Conservation (phyloP, 1,140 invertebrate genomes). For the Palaemon carinicauda region DNA sequence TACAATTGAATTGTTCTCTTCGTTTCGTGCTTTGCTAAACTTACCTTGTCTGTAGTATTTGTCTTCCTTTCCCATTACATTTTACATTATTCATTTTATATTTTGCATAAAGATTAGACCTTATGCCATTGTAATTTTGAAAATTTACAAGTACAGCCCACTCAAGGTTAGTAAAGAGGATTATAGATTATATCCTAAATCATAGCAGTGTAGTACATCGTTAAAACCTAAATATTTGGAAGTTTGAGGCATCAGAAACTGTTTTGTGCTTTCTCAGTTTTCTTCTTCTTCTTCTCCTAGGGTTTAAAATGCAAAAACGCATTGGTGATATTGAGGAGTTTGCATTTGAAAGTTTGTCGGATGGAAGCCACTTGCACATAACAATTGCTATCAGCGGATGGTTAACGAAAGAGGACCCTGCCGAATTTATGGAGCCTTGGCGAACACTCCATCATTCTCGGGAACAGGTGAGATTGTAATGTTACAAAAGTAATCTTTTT, state of each 20-base stretch:
- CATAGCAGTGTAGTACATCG: background rate
- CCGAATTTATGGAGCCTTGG: conserved; percentile 72
- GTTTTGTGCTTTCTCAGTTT: too few species aligned
- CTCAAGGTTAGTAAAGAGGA: background rate
- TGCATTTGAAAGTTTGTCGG: conserved; percentile 70
- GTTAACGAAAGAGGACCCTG: conserved; percentile 67
- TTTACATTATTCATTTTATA: too few species aligned
- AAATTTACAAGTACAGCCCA: too few species aligned
- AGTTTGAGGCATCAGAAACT: too few species aligned
- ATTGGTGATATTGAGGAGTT: conserved; percentile 79
- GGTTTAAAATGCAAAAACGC: conserved; percentile 77
- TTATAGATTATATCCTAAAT: background rate
- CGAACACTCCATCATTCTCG: conserved; percentile 69
- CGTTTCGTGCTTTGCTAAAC: too few species aligned
- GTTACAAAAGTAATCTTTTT: too few species aligned
- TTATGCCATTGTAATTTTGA: too few species aligned
- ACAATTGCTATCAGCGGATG: conserved; percentile 77
- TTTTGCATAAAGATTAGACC: too few species aligned
- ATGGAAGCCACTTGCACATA: conserved; percentile 70
- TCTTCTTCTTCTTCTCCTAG: conserved; percentile 63
- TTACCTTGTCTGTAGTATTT: too few species aligned
- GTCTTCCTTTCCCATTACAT: too few species aligned
- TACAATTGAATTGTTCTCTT: too few species aligned
- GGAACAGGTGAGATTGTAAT: conserved; percentile 64
- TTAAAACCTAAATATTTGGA: too few species aligned